A percentile compares a stretch with the other conserved stretches of the same genome.
phyloP scores from a whole-genome alignment of 1,140 invertebrate species.

The Caenorhabditis briggsae region DNA sequence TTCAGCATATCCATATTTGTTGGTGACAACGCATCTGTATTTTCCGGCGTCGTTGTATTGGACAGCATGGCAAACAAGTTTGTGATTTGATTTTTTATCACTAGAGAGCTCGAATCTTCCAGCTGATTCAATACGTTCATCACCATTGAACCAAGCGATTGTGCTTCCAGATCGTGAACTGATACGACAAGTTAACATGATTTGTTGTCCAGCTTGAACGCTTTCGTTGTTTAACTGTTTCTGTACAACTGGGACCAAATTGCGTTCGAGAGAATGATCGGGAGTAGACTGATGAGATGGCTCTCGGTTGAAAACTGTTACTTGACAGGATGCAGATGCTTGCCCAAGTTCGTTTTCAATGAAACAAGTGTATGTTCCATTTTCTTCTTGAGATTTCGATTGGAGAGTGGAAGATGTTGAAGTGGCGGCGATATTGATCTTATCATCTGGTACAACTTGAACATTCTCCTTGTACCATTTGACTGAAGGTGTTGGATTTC shows the following conservation, averaged over 20 bases:
- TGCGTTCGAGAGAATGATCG: constrained; percentile 27
- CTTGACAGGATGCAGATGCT: constrained; percentile 51
- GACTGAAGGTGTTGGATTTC: constrained; percentile 55
- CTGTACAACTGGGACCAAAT: constrained; percentile 52
- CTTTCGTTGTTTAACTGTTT: constrained; percentile 63
- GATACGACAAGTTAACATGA: constrained; percentile 64
- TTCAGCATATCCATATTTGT: constrained; percentile 58
- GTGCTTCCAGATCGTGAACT: constrained; percentile 56
- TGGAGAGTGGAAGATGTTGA: constrained; percentile 40
- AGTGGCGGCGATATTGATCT: constrained; percentile 11
- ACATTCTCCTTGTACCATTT: constrained; percentile 61
- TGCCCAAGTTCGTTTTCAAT: constrained; percentile 58
- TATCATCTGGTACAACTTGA: constrained; percentile 44
- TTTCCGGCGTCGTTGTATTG: constrained; percentile 38
- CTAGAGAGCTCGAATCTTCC: constrained; percentile 57
- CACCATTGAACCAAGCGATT: constrained; percentile 54
- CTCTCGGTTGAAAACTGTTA: constrained; percentile 32
- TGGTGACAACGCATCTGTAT: constrained; percentile 61
- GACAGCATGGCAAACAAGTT: constrained; percentile 56
- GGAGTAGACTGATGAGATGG: constrained; percentile 17
- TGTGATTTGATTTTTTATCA: constrained; percentile 52
- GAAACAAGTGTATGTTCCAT: constrained; percentile 57
- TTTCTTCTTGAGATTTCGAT: constrained; percentile 17
- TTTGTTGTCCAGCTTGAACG: constrained; percentile 62
- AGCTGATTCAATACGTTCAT: constrained; percentile 57